Percentiles rank a stretch among this genome's conserved stretches.
Evolutionary conservation across 2,113 vertebrate species (phyloP).

Genomic region (Bubo scandiacus): DNA sequence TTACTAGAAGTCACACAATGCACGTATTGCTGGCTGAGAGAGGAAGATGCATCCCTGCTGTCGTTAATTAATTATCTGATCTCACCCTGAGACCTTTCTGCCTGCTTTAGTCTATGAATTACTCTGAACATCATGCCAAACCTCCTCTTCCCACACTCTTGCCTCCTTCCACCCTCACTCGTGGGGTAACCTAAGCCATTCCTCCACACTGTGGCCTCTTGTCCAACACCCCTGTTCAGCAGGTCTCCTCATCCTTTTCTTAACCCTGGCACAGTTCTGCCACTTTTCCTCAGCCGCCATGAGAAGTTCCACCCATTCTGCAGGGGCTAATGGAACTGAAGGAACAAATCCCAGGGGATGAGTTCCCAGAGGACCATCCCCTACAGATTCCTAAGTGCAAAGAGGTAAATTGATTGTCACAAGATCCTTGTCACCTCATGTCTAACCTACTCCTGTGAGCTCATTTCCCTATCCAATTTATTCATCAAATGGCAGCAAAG

Average conservation of each 20-base stretch:
- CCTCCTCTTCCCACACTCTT: background rate
- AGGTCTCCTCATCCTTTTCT: background rate
- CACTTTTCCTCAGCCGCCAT: background rate
- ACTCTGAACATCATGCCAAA: background rate
- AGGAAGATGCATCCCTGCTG: background rate
- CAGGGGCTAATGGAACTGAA: background rate
- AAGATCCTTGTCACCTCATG: background rate
- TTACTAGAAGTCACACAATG: background rate
- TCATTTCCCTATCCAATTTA: background rate
- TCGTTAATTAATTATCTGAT: conserved; percentile 63
- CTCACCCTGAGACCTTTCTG: conserved; percentile 14
- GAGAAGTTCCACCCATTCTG: background rate
- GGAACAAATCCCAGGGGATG: background rate
- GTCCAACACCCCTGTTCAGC: background rate
- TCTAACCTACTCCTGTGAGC: background rate
- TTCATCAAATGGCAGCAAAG: background rate
- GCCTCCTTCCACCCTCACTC: background rate
- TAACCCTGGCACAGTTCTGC: background rate
- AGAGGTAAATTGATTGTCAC: background rate
- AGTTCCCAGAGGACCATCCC: background rate
- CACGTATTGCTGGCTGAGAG: background rate
- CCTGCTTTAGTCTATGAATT: conserved; percentile 42
- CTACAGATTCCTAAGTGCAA: background rate
- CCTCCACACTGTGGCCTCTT: background rate
- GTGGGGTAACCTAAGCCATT: background rate